A percentile compares a stretch with the other conserved stretches of the same genome.
These are phyloP conservation scores for Scarus forsteni DNA, from an alignment of 2,797 vertebrate species.

Conservation along the genomic window DNA sequence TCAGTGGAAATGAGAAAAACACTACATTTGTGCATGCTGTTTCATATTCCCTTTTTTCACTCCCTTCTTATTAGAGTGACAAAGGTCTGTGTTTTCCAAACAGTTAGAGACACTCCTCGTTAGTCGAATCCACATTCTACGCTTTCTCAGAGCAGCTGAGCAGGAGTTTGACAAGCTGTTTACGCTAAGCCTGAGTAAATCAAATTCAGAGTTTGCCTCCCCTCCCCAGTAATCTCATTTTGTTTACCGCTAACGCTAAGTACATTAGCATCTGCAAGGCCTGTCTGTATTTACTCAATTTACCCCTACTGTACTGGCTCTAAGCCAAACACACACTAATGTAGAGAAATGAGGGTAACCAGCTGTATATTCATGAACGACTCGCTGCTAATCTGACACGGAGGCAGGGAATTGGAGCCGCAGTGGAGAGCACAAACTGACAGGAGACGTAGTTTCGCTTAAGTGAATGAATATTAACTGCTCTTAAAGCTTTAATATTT, in stretches of 20 bases:
- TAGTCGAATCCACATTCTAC: constrained; percentile 78
- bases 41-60: constrained; percentile 45
- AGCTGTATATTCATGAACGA: constrained; percentile 73
- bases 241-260: constrained; percentile 82
- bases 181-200: constrained; percentile 83
- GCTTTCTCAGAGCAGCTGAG: constrained; percentile 67
- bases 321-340: constrained; percentile 65
- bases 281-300: constrained; percentile 79
- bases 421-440: constrained; percentile 47
- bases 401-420: constrained; percentile 59
- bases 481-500: constrained; percentile 54
- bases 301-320: constrained; percentile 75
- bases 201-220: constrained; percentile 80
- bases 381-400: constrained; percentile 74
- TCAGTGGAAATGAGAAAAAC: constrained; percentile 21
- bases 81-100: constrained; percentile 69
- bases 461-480: constrained; percentile 55
- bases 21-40: constrained; percentile 43
- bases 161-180: constrained; percentile 83
- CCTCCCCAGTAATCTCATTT: constrained; percentile 82
- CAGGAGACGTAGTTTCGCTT: constrained; percentile 58
- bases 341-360: constrained; percentile 72
- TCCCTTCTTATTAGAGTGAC: constrained; percentile 70
- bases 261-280: constrained; percentile 80
- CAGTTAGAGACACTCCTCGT: constrained; percentile 69